Evolutionary conservation across 2,888 invertebrate genomes (phyloP), one percentile per base, ranked within the genome.

Genomic region (Tuberolachnus salignus): DNA sequence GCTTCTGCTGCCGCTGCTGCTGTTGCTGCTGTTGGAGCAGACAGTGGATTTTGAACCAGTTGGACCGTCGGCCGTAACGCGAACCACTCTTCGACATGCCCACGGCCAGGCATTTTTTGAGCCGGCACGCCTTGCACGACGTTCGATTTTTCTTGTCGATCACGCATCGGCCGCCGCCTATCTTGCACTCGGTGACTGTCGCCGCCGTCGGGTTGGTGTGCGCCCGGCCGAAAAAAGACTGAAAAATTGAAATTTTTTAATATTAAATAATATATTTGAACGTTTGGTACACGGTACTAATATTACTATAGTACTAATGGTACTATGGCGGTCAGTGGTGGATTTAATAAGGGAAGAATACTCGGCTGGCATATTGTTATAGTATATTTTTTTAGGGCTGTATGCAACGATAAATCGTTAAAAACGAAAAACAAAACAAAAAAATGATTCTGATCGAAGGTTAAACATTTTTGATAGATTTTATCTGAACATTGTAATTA

Each of bases 31-130:
- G 94, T 85, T 94, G 94, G 1, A 94, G 89, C 1, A 94, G 88
- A 84, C 95, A 95, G 85, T 95, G 94, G 83, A 95, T 95, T 86
- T 95, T 95, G 88, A 95, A 95, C 94, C 95, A 95, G 86, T 95
- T 95, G 70, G 94, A 94, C 72, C 95, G 88, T 34, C 95, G 88
- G 0, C 95, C 95, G 85, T 95, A 95, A 72, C 95, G 89, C 1
- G 95, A 95, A 14, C 95, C 94, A 78, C 93, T 93, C 86, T 95
- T 95, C 26, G 94, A 94, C 95, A 95, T 95, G 75, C 95, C 95
- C 57, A 95, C 95, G 82, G 92, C 86, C 14, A 95, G 88, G 84
- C 95, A 95, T 86, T 95, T 95, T 82, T 94, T 88, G 83, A 95
- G 88, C 6, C 95, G 89, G 85, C 95, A 95, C 2, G 94, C 93